Evolutionary conservation across 1,140 invertebrate genomes (phyloP).

Genomic region (Parapsyche elsis): DNA sequence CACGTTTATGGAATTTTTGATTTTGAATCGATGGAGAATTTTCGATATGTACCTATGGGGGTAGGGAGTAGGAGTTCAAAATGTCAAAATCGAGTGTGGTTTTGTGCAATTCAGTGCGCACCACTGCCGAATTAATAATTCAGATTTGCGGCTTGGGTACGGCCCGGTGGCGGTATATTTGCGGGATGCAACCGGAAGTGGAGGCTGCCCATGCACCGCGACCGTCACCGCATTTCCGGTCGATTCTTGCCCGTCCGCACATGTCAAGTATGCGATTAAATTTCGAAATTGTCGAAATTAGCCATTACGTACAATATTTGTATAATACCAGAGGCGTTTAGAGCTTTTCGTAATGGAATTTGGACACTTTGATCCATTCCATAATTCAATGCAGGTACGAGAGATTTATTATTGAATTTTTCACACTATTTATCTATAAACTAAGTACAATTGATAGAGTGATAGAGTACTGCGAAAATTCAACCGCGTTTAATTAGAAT

Average conservation of each 20-base stretch:
- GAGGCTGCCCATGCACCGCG: background rate
- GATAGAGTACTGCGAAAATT: no score
- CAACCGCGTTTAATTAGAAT: no score
- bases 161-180: constrained; percentile 46
- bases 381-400: background rate
- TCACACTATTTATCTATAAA: no score
- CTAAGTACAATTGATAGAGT: no score
- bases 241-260: background rate
- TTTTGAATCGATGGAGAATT: no score
- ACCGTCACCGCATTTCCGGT: background rate
- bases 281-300: no score
- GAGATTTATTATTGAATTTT: background rate
- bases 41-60: no score
- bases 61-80: background rate
- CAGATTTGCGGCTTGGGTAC: constrained; percentile 49
- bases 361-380: no score
- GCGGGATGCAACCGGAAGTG: constrained; percentile 40
- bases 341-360: no score
- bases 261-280: background rate
- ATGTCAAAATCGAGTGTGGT: constrained; percentile 2
- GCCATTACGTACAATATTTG: no score
- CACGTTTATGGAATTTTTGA: no score
- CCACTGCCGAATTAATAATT: constrained; percentile 52
- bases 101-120: background rate
- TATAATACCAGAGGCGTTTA: no score